Evolutionary conservation across 2,113 vertebrate genomes (phyloP).

Genomic region (Platycercus adscitus): DNA sequence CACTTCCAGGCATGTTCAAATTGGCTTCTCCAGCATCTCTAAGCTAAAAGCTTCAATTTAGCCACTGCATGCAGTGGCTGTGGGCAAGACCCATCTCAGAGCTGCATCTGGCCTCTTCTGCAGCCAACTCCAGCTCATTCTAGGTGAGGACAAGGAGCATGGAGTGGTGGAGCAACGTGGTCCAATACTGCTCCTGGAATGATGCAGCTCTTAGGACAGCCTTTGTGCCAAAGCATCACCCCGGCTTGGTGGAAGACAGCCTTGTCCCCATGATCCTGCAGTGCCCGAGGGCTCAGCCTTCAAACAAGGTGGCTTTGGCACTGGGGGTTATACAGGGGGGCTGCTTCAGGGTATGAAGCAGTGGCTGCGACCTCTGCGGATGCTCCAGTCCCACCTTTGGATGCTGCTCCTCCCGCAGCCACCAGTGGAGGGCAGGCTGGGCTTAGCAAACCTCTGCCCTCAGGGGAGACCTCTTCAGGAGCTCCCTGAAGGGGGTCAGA

Average conservation of each 20-base stretch:
- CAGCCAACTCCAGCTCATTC: background rate
- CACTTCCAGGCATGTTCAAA: background rate
- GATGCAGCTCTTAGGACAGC: background rate
- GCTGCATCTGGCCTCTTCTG: background rate
- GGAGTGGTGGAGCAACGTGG: rapidly evolving
- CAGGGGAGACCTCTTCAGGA: too few species aligned
- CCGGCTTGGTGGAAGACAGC: background rate
- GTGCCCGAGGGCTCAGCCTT: background rate
- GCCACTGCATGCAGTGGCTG: background rate
- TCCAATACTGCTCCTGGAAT: background rate
- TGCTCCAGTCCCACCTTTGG: background rate
- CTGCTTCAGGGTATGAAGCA: background rate
- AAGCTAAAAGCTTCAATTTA: background rate
- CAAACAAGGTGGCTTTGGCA: background rate
- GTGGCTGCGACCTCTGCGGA: background rate
- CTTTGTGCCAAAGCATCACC: background rate
- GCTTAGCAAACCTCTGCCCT: background rate
- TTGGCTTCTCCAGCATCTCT: background rate
- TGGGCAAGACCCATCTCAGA: background rate
- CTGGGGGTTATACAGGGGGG: rapidly evolving
- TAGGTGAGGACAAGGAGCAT: rapidly evolving
- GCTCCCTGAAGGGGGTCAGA: rapidly evolving
- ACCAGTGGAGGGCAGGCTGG: slow-evolving; percentile 55
- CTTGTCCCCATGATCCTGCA: background rate
- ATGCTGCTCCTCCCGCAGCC: background rate